Base-by-base conservation (phyloP, 2,888 invertebrate genomes). In the Agonopterix heracliana region DNA sequence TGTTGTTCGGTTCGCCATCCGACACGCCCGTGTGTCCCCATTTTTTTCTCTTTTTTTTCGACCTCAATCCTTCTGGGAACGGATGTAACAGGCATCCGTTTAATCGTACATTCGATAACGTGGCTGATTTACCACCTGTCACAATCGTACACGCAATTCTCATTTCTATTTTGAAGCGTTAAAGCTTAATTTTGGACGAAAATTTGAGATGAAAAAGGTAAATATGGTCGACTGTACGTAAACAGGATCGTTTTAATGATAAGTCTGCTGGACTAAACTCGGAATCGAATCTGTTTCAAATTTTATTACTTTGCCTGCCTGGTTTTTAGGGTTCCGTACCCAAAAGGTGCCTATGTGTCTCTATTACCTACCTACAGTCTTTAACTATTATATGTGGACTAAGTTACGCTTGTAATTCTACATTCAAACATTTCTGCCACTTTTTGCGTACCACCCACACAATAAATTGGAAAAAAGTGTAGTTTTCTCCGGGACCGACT, bases 51-150 rank as follows among this genome's bases (percentile, higher is more conserved):
- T n/a, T 10, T 74, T 74, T 65, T 77, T 68, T 61, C 66, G 60
- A 60, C 66, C 68, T 64, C 76, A 74, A 76, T 79, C 78, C 78
- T 82, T 81, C 81, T 85, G 85, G 75, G 85, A 86, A 84, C 85
- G 85, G 85, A 86, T 84, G 82, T 78, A 64, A 63, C 62, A 64
- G 67, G 75, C 76, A 78, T 75, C 79, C 78, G 79, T 74, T 78
- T 78, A 78, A 81, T 79, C 76, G 70, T 64, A 68, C 62, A 59
- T 64, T 61, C 66, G 63, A 59, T 65, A 53, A 64, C 62, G 64
- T 62, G 61, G 62, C 54, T 55, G 59, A 46, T 55, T 50, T 56
- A 59, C 60, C 54, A 59, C 54, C 60, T 59, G 59, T 53, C 51
- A 51, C 43, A 10, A 12, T 42, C 35, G 34, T 50, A 46, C 48